Base-by-base conservation (phyloP, 2,888 invertebrate genomes). In the Ptycholaimellus sp. region DNA sequence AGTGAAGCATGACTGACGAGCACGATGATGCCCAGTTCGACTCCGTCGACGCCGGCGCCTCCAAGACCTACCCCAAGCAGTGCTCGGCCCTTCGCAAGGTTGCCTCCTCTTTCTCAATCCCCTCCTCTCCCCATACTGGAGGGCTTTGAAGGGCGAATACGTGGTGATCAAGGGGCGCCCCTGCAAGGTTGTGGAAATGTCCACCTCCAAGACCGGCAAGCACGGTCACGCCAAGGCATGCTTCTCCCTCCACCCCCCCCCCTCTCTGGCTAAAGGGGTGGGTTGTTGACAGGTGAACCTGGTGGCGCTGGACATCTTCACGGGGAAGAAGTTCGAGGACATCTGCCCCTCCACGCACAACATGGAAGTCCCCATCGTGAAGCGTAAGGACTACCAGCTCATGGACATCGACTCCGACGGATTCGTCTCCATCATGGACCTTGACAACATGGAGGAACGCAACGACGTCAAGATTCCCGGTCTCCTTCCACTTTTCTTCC, bases 141-240 rank as follows among this genome's bases (percentile, higher is more conserved):
- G n/a, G n/a, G n/a, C n/a, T n/a, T n/a, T n/a, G n/a, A n/a, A n/a
- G 70, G 90, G 90, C 67, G 93, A 93, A 56, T 82, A 81, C 62
- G 93, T 93, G 50, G 81, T 90, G 77, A 71, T 96, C 54, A 96
- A 96, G 68, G 59, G 75, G 46, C 77, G 87, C 59, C 90, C 96
- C 43, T 96, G 93, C 71, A 96, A 96, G 71, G 90, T 93, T 58
- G 90, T 93, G 45, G 93, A 93, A 69, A 96, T 96, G 93, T 87
- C 87, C 49, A 96, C 96, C 54, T 93, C 93, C 35, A 96, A 96
- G 71, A 96, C 96, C 38, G 96, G 96, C 55, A 96, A 96, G 68
- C 96, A 96, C 66, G 96, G 93, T 52, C 93, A 96, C 66, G 96
- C 96, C 60, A 96, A 96, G 71, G 67, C 60, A 39, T 22, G 35